Conservation (phyloP, 2,888 invertebrate genomes). For the Acleris emargana region DNA sequence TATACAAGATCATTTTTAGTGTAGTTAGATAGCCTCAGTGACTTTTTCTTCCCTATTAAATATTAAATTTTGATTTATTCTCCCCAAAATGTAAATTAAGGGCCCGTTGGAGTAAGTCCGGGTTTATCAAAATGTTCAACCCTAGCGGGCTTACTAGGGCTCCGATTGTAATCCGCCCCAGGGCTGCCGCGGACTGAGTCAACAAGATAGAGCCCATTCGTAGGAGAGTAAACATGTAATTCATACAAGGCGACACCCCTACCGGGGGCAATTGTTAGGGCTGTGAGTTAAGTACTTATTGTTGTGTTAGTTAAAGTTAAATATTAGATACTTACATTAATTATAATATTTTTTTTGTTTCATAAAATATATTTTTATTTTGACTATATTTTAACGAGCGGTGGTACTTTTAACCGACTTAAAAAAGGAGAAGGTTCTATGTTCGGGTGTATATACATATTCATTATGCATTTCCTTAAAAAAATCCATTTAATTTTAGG, state of each 20-base stretch:
- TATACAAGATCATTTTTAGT: no score
- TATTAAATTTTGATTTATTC: conserved; percentile 23
- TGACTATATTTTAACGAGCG: no score
- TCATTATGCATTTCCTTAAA: no score
- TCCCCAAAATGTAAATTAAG: conserved; percentile 31
- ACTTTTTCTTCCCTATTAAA: conserved; percentile 2
- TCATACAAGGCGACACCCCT: conserved; percentile 36
- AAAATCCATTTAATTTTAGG: no score
- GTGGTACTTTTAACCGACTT: no score
- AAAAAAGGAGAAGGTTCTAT: no score
- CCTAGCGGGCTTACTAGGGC: conserved; percentile 33
- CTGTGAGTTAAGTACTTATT: background rate
- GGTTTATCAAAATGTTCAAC: conserved; percentile 37
- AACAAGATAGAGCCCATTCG: conserved; percentile 37
- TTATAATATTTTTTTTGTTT: no score
- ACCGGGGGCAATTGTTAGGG: conserved; percentile 29
- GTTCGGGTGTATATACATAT: no score
- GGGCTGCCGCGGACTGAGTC: conserved; percentile 35
- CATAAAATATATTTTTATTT: no score
- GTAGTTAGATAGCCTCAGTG: no score
- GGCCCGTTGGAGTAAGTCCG: conserved; percentile 30
- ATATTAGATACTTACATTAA: no score
- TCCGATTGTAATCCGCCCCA: conserved; percentile 35
- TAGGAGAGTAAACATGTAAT: conserved; percentile 36
- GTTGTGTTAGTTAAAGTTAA: no score